These are phyloP conservation scores for Cephalopachus bancanus DNA, from an alignment of 2,797 vertebrate species.

Conservation along the genomic window DNA sequence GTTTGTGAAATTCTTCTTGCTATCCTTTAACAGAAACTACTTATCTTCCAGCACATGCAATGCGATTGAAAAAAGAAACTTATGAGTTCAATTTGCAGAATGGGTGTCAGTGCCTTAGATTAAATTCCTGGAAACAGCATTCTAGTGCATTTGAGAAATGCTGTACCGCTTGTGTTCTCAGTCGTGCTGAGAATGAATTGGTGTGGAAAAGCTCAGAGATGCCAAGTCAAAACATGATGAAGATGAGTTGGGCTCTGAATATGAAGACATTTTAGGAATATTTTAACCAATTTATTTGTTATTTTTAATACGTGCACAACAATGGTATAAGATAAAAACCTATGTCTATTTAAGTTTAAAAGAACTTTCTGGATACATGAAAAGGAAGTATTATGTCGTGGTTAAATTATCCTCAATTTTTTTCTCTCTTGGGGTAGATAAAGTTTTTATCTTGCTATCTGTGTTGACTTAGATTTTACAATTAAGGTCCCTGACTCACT, in stretches of 20 bases:
- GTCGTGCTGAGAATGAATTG: not conserved
- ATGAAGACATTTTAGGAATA: not conserved
- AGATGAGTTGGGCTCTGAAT: not conserved
- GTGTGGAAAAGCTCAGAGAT: not conserved
- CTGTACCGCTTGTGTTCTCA: not conserved
- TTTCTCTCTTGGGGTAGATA: not conserved
- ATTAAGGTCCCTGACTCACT: not conserved
- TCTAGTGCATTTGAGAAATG: not conserved
- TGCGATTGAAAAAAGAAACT: not conserved
- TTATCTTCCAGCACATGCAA: not conserved
- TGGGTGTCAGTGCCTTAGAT: not conserved
- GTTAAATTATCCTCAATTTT: not conserved
- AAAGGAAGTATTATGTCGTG: not conserved
- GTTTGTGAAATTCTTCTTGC: not conserved
- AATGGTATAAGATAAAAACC: not conserved
- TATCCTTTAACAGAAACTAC: constrained; percentile 6
- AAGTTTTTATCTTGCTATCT: constrained; percentile 17
- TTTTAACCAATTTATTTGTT: constrained; percentile 33
- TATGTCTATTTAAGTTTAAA: not conserved
- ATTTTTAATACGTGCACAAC: not conserved
- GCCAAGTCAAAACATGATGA: not conserved
- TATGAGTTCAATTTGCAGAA: not conserved
- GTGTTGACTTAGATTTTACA: not conserved
- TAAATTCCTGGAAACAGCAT: not conserved
- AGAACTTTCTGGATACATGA: not conserved